These are phyloP conservation scores for Chaetodon trifascialis DNA, from an alignment of 2,113 vertebrate species.

Conservation along the genomic window DNA sequence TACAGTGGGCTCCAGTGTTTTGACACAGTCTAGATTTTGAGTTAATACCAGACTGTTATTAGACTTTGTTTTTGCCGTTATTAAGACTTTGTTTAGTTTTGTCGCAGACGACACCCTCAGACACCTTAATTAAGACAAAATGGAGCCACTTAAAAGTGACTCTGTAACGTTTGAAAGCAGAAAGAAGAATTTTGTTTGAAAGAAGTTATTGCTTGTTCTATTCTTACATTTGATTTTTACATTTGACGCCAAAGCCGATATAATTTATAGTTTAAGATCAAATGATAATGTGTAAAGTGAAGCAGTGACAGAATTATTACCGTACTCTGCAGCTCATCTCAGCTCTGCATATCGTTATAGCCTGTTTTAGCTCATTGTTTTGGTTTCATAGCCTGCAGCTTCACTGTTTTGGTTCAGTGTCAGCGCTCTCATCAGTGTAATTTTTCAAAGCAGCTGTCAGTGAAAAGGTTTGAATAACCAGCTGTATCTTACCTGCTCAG, in stretches of 20 bases:
- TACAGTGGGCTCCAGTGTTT: neutral
- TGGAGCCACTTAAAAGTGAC: constrained; percentile 9
- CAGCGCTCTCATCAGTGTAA: too few relatives aligned
- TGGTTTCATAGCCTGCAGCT: neutral
- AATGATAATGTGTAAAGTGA: too few relatives aligned
- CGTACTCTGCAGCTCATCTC: too few relatives aligned
- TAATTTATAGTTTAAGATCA: too few relatives aligned
- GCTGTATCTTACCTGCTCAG: too few relatives aligned
- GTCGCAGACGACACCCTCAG: constrained; percentile 6
- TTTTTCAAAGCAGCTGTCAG: too few relatives aligned
- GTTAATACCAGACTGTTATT: neutral
- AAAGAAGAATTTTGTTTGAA: neutral
- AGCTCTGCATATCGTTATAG: neutral
- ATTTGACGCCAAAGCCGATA: neutral
- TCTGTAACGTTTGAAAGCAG: neutral
- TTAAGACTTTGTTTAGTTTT: neutral
- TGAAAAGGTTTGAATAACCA: too few relatives aligned
- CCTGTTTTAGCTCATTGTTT: neutral
- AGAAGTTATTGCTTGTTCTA: neutral
- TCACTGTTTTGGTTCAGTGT: too few relatives aligned
- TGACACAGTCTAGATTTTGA: neutral
- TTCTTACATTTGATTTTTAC: neutral
- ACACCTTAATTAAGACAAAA: constrained; percentile 22
- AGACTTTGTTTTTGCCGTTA: neutral
- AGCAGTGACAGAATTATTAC: too few relatives aligned